These are phyloP conservation scores for Bruchidius siliquastri DNA, from an alignment of 2,888 invertebrate species.

Conservation along the genomic window DNA sequence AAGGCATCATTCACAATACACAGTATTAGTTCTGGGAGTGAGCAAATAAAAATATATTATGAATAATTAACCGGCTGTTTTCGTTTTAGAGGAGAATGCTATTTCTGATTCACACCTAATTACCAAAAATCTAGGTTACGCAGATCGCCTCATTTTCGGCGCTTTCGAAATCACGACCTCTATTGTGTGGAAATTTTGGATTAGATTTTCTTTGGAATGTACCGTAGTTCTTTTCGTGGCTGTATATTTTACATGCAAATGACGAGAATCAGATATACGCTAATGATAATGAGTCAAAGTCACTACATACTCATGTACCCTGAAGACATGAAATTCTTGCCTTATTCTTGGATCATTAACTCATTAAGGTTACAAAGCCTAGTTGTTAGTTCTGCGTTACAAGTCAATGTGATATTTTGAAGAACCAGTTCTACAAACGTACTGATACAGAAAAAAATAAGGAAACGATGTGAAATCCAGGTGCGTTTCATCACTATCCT, in stretches of 20 bases:
- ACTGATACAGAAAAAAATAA: not conserved
- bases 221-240: not conserved
- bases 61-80: not conserved
- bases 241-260: not conserved
- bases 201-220: not conserved
- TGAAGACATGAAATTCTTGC: not conserved
- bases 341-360: not conserved
- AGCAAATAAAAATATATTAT: too few relatives aligned
- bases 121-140: not conserved
- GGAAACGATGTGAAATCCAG: not conserved
- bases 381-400: not conserved
- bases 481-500: not conserved
- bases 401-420: not conserved
- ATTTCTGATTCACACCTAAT: not conserved
- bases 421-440: not conserved
- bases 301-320: not conserved
- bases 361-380: not conserved
- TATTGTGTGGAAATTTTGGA: not conserved
- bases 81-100: not conserved
- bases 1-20: too few relatives aligned
- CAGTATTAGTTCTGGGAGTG: too few relatives aligned
- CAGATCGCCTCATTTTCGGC: not conserved
- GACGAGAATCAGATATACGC: not conserved
- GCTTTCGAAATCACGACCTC: not conserved
- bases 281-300: not conserved